Evolutionary conservation across 1,140 invertebrate genomes (phyloP), one percentile per base, ranked within the genome.

Genomic region (Choristoneura fumiferana): DNA sequence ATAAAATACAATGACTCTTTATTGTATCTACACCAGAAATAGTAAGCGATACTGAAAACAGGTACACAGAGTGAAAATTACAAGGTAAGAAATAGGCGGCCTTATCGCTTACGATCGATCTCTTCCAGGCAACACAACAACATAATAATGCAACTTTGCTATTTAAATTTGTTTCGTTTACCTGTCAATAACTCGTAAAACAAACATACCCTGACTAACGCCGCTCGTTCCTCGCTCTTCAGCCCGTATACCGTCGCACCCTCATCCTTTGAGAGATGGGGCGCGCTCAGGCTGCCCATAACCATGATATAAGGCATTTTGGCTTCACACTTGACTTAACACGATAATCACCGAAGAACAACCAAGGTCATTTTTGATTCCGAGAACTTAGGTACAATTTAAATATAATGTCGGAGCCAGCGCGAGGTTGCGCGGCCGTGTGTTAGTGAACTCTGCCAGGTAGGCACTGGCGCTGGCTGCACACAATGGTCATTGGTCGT

Each of bases 271-370:
- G 80, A 83, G 0, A 88, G 74, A 64, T 85, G 78, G 17, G 71
- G 76, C 36, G 79, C 77, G 57, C 76, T 85, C 0, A 89, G 69
- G 57, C 76, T 81, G 18, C 85, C 85, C 82, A 89, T 87, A 52
- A 89, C 80, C 85, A 89, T 89, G 12, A 89, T 78, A 63, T 89
- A 89, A 61, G 85, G 85, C 85, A 89, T 88, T 10, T 58, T 81
- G 38, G 10, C 43, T 36, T 54, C 17, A 17, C 54, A 45, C 39
- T 34, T 37, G 8, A 33, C 39, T 54, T 14, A 17, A 36, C 12
- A 33, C 35, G 58, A 68, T 35, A 60, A 57, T 75, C 67, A 78
- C 65, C 64, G 67, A 15, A 35, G 60, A 54, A 69, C 69, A 53
- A 65, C 58, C 33, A 55, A 58, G 58, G 52, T 58, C 73, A 80